These are phyloP conservation scores for Hyperoplus immaculatus DNA, from an alignment of 2,797 vertebrate genomes.

Conservation along the genomic window DNA sequence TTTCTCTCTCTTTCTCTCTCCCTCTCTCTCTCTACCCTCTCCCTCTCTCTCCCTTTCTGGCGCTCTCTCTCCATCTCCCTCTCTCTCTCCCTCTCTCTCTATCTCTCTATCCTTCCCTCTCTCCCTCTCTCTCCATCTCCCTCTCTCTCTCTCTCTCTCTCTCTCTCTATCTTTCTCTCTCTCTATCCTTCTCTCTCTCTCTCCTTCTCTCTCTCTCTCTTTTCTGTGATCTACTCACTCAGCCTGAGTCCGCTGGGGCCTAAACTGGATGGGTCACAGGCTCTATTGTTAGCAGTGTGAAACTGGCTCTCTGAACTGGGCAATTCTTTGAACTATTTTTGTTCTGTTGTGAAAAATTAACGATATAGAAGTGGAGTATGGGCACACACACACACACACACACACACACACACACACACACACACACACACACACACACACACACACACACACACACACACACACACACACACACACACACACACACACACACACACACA, in stretches of 20 bases:
- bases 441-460: no score
- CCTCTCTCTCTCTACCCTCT: neutral
- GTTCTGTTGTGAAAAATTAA: neutral
- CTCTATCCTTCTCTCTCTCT: slow-evolving; percentile 25
- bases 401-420: no score
- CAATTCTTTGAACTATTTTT: neutral
- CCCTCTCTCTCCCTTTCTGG: slow-evolving; percentile 1
- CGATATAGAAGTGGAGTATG: neutral
- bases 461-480: no score
- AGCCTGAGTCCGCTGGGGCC: slow-evolving; percentile 32
- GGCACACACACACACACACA: no score
- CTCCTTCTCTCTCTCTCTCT: slow-evolving; percentile 43
- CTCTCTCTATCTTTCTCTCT: neutral
- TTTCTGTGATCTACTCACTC: slow-evolving; percentile 63
- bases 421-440: no score
- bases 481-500: no score
- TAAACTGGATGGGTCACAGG: slow-evolving; percentile 45
- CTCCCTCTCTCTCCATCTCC: no score
- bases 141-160: no score
- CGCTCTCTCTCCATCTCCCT: neutral
- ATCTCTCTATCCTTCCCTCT: neutral
- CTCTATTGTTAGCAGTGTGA: slow-evolving; percentile 57
- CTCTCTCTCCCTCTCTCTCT: no score
- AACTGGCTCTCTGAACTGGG: slow-evolving; percentile 18
- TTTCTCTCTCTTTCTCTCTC: neutral